Evolutionary conservation across 2,797 vertebrate species (phyloP), one percentile per base, ranked within the genome.

Genomic region (Saxicola maurus): DNA sequence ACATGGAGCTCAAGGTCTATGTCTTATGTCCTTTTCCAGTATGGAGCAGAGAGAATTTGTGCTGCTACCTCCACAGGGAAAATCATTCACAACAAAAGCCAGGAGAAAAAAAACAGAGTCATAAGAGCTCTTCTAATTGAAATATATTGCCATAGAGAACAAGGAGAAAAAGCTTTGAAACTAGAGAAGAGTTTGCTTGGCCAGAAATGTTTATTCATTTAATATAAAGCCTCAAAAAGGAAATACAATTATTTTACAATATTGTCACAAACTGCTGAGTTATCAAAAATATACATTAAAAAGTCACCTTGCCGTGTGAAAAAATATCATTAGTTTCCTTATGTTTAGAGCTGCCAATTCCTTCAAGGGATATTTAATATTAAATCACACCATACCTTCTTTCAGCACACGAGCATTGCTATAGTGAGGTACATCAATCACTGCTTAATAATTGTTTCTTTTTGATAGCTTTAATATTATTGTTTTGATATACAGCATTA

Each of bases 361-460:
- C 65, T 94, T 90, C 55, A 88, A 90, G 76, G 64, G 30, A 68
- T 51, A 65, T 55, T 87, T 95, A 78, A 69, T 89, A 87, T 90
- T 81, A 87, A 92, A 90, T 49, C 59, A 67, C 11, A 46, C 30
- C 55, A 33, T 33, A 68, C 23, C 62, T 76, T 66, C 20, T 20
- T 62, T 51, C 48, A 56, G 24, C n/a, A 18, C 15, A 19, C 0
- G 0, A 59, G 19, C 8, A 19, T n/a, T 65, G 15, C 5, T 56
- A 23, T 13, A 49, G 21, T 37, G 27, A 82, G 21, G 8, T 37
- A 43, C 17, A 37, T 37, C 23, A 31, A 31, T 37, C 31, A 43
- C 35, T 66, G 12, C 18, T 37, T 43, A 49, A 8, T 18, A 82
- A 43, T 13, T 23, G 37, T 19, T 43, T 24, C 14, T 38, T 52